These are phyloP conservation scores for Drosophila neonasuta DNA, from an alignment of 2,888 invertebrate genomes.

Conservation along the genomic window DNA sequence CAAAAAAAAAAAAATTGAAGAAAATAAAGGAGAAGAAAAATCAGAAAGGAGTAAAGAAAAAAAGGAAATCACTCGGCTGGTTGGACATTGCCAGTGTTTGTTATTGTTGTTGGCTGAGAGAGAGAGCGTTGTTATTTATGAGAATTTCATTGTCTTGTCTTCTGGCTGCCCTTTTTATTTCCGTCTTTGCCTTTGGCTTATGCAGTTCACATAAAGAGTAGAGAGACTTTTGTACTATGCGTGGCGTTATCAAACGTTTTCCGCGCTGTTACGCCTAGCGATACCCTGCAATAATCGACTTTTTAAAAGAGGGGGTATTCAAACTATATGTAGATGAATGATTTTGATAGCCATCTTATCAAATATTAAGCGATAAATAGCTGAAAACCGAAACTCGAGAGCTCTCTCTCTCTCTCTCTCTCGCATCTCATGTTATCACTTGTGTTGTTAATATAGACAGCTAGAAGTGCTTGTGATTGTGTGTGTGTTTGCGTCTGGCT, in stretches of 20 bases:
- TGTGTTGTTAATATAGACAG: constrained; percentile 49
- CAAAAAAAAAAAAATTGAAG: background rate
- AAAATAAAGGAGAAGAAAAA: constrained; percentile 13
- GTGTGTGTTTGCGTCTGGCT: constrained; percentile 12
- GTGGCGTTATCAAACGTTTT: constrained; percentile 73
- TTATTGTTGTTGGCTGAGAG: constrained; percentile 14
- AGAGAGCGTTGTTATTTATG: constrained; percentile 70
- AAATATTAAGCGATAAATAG: constrained; percentile 3
- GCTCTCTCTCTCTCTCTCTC: background rate
- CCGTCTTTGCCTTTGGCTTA: constrained; percentile 55
- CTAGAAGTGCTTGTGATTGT: constrained; percentile 35
- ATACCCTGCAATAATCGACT: constrained; percentile 10
- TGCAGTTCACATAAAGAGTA: constrained; percentile 33
- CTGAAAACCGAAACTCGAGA: constrained; percentile 6
- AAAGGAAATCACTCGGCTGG: constrained; percentile 65
- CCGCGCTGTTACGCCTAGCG: constrained; percentile 75
- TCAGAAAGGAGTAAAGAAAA: constrained; percentile 9
- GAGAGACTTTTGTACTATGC: constrained; percentile 56
- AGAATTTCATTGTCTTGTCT: constrained; percentile 75
- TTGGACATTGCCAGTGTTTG: constrained; percentile 50
- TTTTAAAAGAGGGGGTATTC: background rate
- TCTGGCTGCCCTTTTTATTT: constrained; percentile 65
- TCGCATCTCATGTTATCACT: constrained; percentile 43
- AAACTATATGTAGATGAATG: constrained; percentile 6
- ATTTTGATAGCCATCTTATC: constrained; percentile 4